phyloP scores from a whole-genome alignment of 2,888 invertebrate species.

The Phortica magna region DNA sequence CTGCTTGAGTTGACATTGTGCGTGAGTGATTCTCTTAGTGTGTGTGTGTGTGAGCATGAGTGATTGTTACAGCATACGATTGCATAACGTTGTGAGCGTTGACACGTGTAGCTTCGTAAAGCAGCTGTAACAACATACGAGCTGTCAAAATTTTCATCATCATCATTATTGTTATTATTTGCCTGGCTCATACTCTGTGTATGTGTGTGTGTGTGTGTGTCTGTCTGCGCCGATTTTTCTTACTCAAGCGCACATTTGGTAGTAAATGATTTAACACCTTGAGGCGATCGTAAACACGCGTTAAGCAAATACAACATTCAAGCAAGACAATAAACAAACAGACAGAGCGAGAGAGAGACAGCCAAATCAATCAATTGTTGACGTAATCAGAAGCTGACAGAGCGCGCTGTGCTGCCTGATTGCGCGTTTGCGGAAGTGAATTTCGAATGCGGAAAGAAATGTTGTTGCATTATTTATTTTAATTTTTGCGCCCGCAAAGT shows the following conservation, averaged over 20 bases:
- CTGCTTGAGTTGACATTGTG: neutral
- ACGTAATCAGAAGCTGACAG: constrained; percentile 32
- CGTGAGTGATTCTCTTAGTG: neutral
- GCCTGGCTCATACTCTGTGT: no score
- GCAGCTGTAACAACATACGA: constrained; percentile 32
- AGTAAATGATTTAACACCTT: constrained; percentile 72
- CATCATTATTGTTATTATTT: neutral
- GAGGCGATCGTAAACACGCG: constrained; percentile 32
- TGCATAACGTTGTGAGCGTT: neutral
- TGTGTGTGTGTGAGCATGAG: neutral
- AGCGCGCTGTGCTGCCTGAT: neutral
- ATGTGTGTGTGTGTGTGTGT: no score
- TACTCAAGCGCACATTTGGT: constrained; percentile 26
- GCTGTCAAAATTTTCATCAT: constrained; percentile 27
- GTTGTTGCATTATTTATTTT: constrained; percentile 69
- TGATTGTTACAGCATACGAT: no score
- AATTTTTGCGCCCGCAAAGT: constrained; percentile 63
- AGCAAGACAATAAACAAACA: neutral
- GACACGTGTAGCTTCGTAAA: constrained; percentile 17
- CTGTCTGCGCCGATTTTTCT: neutral
- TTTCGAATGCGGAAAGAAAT: constrained; percentile 61
- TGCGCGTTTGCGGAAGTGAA: neutral
- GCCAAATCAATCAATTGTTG: constrained; percentile 64
- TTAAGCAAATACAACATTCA: neutral
- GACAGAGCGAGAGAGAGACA: constrained; percentile 39